Evolutionary conservation across 2,888 invertebrate species (phyloP), one percentile per base, ranked within the genome.

Genomic region (Coleophora deauratella): DNA sequence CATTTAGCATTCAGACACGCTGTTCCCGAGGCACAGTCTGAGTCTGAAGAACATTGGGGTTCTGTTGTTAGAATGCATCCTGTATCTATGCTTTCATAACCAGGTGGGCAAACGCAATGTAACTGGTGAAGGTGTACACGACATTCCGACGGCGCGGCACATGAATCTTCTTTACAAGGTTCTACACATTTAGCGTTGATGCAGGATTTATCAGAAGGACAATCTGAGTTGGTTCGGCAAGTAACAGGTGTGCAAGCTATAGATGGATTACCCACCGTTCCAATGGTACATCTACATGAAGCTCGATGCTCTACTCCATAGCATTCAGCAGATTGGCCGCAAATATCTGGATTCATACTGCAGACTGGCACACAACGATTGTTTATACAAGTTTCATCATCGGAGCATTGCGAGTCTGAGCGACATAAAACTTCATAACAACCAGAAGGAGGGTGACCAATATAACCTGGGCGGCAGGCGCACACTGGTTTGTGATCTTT

Each of bases 401-500:
- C 90, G 12, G 93, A 91, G 63, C 96, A 96, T 57, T 95, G 94
- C 30, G 88, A 87, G 57, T 94, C 90, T 21, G 89, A 88, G 62
- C 89, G 87, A 62, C 95, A 96, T 45, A 91, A 90, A 38, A 91
- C 88, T 72, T 90, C 90, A 33, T 89, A 87, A 66, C 96, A 97
- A 56, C 93, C 92, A 9, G 92, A 89, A 59, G 93, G 91, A 27
- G 96, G 93, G 67, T 95, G 94, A 40, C 96, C 97, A 48, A 94
- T 91, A 55, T 89, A 96, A 35, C 95, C 95, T 58, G 90, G 89
- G 46, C 89, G 88, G 68, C 97, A 97, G 0, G 94, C 92, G 61
- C 97, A 97, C 0, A 95, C 91, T 0, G 96, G 95, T 67, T 94
- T 94, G 62, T 97, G 96, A 60, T 93, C 90, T 70, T 90, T 90